phyloP scores from a whole-genome alignment of 1,140 invertebrate species.

The Drosophila leontia region DNA sequence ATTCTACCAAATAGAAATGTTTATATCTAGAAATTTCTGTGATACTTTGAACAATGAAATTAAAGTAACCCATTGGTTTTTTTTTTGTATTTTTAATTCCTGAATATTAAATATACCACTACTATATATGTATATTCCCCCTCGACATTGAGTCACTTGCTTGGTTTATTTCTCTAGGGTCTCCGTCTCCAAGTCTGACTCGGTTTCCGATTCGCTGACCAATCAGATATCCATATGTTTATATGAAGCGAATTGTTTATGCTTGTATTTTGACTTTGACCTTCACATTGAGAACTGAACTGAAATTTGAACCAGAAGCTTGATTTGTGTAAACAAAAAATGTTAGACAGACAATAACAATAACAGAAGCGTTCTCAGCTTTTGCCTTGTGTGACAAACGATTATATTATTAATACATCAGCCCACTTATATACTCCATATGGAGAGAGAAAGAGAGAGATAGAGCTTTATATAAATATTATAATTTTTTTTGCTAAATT shows the following conservation, averaged over 20 bases:
- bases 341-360: constrained; percentile 53
- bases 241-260: constrained; percentile 13
- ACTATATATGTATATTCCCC: too few species aligned
- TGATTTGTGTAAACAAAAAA: constrained; percentile 67
- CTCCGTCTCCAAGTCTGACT: constrained; percentile 3
- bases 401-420: constrained; percentile 42
- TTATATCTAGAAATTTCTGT: neutral
- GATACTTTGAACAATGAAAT: constrained; percentile 1
- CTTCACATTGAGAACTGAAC: constrained; percentile 73
- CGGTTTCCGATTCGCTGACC: constrained; percentile 30
- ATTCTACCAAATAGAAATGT: too few species aligned
- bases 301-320: constrained; percentile 67
- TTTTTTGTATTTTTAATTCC: too few species aligned
- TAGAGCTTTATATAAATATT: constrained; percentile 3
- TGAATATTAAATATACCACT: too few species aligned
- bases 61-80: too few species aligned
- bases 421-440: constrained; percentile 5
- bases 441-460: neutral
- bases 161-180: constrained; percentile 9
- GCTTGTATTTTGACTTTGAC: constrained; percentile 61
- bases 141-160: constrained; percentile 31
- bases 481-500: constrained; percentile 21
- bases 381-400: constrained; percentile 50
- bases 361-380: constrained; percentile 30
- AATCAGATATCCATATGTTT: constrained; percentile 25